phyloP scores from a whole-genome alignment of 2,113 vertebrate species.

The Thomomys bottae region DNA sequence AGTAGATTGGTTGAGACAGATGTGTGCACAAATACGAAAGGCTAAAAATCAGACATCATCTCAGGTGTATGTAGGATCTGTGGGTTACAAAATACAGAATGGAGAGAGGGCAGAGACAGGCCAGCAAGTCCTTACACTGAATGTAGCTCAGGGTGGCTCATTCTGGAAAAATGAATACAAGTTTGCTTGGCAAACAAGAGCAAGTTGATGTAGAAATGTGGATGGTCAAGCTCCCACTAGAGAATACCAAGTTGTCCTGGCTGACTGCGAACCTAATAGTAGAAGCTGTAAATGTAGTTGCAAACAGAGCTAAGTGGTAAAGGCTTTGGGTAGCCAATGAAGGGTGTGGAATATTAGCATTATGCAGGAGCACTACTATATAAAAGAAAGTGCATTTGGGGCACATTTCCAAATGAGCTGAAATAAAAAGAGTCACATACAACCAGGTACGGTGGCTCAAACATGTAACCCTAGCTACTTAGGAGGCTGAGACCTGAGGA shows the following conservation, averaged over 20 bases:
- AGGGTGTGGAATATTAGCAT: neutral
- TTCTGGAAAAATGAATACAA: neutral
- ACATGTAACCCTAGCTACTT: too few relatives aligned
- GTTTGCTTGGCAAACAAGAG: neutral
- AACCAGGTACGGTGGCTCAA: too few relatives aligned
- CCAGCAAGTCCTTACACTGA: neutral
- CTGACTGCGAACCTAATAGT: neutral
- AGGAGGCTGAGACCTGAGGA: too few relatives aligned
- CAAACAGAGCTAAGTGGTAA: neutral
- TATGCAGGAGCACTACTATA: neutral
- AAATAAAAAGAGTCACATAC: neutral
- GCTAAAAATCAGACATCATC: neutral
- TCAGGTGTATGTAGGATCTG: neutral
- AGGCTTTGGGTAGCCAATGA: neutral
- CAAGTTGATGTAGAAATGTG: neutral
- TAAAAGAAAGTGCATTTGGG: neutral
- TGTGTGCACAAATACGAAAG: neutral
- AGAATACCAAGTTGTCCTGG: neutral
- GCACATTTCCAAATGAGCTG: neutral
- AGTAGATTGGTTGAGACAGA: neutral
- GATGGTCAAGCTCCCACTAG: neutral
- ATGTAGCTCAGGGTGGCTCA: neutral
- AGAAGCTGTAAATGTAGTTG: neutral
- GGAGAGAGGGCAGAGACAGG: neutral
- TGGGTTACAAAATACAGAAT: neutral